Base-by-base conservation (phyloP, 2,797 vertebrate species). In the Mus spretus region DNA sequence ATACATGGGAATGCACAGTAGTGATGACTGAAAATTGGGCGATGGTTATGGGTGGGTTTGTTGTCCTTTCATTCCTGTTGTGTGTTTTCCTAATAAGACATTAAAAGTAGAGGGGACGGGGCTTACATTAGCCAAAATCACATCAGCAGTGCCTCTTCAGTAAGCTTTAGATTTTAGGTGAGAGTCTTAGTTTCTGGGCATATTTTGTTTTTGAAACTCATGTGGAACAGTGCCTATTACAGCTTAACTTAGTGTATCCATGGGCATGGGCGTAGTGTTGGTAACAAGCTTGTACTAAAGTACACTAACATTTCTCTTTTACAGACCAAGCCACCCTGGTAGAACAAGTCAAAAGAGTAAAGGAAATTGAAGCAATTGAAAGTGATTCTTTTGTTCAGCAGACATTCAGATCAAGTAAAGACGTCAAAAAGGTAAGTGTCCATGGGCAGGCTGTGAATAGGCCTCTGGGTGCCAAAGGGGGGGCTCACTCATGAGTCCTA, bases 351-450 rank as follows among this genome's bases (percentile, higher is more conserved):
- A 99, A 99, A 98, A 98, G 99, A 98, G 99, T 99, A 97, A 99
- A 99, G 98, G 99, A 99, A 97, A 99, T 99, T 86, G 99, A 99
- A 98, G 99, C 99, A 98, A 99, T 99, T 98, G 99, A 99, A 98
- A 99, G 99, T 95, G 99, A 99, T 98, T 99, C 99, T 98, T 99
- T 99, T 99, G 98, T 99, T 99, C 99, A 99, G 74, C 99, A 99
- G 98, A 98, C 98, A 97, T 99, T 99, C 99, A 99, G 99, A 99
- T 99, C 99, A 92, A 99, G 99, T 98, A 99, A 99, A 98, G 99
- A 99, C 98, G 97, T 99, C 97, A 99, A 99, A 98, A 99, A 99
- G 99, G 99, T 99, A 99, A 97, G 98, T 98, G 97, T 93, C 84
- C 96, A 55, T 88, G 50, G n/a, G 89, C 55, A 47, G 28, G 19